Evolutionary conservation across 2,888 invertebrate species (phyloP).

Genomic region (Agrochola lychnidis): DNA sequence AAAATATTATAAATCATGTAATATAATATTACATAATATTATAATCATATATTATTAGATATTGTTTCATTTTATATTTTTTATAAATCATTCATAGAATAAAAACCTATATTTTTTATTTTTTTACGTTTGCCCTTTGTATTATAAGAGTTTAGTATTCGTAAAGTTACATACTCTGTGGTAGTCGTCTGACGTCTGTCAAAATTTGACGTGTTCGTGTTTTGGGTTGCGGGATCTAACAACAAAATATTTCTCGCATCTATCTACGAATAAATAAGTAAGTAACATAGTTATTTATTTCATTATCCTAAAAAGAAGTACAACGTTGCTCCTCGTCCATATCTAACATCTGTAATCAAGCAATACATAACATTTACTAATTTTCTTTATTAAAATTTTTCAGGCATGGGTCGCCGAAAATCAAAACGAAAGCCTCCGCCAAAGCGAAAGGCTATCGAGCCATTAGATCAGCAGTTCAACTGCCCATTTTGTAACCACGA

Average conservation of each 20-base stretch:
- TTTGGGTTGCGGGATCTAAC: conserved; percentile 29
- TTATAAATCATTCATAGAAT: no score
- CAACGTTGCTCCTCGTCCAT: background rate
- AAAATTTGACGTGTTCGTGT: conserved; percentile 47
- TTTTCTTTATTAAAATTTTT: conserved; percentile 37
- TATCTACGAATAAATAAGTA: conserved; percentile 36
- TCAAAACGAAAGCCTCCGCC: conserved; percentile 99
- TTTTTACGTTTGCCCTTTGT: background rate
- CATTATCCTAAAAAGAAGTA: background rate
- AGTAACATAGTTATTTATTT: conserved; percentile 23
- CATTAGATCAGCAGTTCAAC: conserved; percentile 98
- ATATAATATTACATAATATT: no score
- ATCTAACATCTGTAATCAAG: background rate
- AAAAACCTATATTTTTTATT: background rate
- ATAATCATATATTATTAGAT: no score
- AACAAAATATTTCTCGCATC: conserved; percentile 20
- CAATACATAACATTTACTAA: background rate
- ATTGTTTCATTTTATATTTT: no score
- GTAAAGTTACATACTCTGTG: no score
- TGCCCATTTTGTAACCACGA: conserved; percentile 99
- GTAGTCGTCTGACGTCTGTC: conserved; percentile 7
- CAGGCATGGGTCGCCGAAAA: conserved; percentile 97
- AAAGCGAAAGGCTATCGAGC: conserved; percentile 97
- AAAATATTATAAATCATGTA: no score
- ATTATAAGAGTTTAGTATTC: no score